These are phyloP conservation scores for Euphonia xanthogaster DNA, from an alignment of 2,797 vertebrate genomes.

Conservation along the genomic window DNA sequence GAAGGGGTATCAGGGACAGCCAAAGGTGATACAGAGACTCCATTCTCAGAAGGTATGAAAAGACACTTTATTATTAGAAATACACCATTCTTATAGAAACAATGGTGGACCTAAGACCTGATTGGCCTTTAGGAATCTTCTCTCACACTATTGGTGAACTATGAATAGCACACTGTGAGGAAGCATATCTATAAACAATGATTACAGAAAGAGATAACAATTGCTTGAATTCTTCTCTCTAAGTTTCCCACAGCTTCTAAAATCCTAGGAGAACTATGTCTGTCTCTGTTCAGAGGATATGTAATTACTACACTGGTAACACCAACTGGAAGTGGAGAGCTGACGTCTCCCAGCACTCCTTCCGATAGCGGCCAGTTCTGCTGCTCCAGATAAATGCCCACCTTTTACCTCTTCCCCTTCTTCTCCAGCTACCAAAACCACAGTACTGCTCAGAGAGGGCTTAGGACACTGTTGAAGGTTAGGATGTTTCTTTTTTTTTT, in stretches of 20 bases:
- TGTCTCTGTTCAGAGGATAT: background rate
- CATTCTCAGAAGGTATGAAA: background rate
- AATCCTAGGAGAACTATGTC: background rate
- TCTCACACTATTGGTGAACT: background rate
- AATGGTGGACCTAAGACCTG: background rate
- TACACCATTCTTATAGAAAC: background rate
- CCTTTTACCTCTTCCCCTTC: background rate
- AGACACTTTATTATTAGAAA: background rate
- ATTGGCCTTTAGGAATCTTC: background rate
- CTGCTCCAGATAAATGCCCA: background rate
- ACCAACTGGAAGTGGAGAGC: background rate
- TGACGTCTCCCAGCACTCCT: background rate
- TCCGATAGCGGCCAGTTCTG: background rate
- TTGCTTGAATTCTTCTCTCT: background rate
- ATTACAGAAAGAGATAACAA: background rate
- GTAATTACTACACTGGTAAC: background rate
- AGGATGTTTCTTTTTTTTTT: background rate
- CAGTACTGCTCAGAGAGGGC: accelerated
- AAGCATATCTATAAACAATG: background rate
- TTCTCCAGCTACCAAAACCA: background rate
- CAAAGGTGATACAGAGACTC: background rate
- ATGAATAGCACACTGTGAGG: background rate
- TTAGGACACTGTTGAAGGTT: background rate
- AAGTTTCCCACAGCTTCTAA: background rate
- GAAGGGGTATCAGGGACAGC: background rate